Percentiles rank a stretch among this genome's conserved stretches.
Evolutionary conservation across 2,888 invertebrate species (phyloP).

Genomic region (Pristionchus exspectatus): DNA sequence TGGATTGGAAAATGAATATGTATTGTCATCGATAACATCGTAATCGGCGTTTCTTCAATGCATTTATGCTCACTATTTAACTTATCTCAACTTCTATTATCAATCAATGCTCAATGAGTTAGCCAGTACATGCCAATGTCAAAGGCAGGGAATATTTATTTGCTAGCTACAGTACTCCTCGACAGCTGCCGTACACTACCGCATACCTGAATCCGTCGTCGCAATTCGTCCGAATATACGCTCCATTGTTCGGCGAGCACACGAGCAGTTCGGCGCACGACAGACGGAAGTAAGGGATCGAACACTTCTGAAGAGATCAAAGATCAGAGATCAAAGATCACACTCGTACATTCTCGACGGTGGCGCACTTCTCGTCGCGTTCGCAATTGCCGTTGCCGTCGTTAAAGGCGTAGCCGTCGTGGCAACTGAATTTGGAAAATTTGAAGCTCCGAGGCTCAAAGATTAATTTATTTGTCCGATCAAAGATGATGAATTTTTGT

Average conservation of each 20-base stretch:
- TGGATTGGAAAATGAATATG: not conserved
- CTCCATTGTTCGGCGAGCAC: not conserved
- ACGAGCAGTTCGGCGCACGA: constrained; percentile 47
- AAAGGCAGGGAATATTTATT: too few relatives aligned
- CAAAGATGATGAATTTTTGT: too few relatives aligned
- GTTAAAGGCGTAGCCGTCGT: constrained; percentile 46
- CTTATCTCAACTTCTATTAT: too few relatives aligned
- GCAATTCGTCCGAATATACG: constrained; percentile 42
- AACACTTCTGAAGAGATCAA: constrained; percentile 3
- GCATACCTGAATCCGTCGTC: constrained; percentile 41
- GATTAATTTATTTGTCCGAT: too few relatives aligned
- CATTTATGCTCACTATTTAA: too few relatives aligned
- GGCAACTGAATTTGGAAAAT: not conserved
- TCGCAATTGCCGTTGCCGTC: constrained; percentile 49
- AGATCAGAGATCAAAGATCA: not conserved
- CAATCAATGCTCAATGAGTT: not conserved
- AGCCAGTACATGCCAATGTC: not conserved
- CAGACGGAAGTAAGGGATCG: constrained; percentile 38
- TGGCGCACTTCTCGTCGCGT: constrained; percentile 23
- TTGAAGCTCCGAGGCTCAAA: not conserved
- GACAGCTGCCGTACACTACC: not conserved
- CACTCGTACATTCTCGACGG: not conserved
- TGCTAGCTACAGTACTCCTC: too few relatives aligned
- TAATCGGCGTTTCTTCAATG: not conserved
- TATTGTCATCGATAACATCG: not conserved